These are phyloP conservation scores for Tachuris rubrigastra DNA, from an alignment of 2,113 vertebrate genomes.

Conservation along the genomic window DNA sequence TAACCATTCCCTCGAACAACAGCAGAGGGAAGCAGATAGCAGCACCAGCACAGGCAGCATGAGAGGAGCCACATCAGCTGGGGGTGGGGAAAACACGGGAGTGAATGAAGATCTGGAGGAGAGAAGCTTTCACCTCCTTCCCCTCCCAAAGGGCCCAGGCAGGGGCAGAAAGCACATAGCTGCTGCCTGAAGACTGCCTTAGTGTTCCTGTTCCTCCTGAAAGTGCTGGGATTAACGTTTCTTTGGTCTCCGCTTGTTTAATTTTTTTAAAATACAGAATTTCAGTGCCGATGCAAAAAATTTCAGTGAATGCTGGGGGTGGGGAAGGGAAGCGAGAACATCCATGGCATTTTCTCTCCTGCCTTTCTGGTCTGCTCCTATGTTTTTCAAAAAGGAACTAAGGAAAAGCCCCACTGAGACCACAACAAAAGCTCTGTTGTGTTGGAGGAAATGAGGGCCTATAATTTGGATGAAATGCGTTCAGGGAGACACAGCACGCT, in stretches of 20 bases:
- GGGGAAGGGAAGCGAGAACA: not conserved
- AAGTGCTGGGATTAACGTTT: not conserved
- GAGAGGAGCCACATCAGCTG: conserved; percentile 25
- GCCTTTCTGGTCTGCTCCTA: not conserved
- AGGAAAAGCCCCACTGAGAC: conserved; percentile 56
- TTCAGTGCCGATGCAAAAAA: not conserved
- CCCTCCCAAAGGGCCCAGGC: not conserved
- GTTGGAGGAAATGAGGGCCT: conserved; percentile 49
- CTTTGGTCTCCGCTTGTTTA: not conserved
- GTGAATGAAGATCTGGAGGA: not conserved
- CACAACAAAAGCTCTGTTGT: conserved; percentile 59
- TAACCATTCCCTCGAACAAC: conserved; percentile 46
- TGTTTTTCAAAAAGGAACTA: conserved; percentile 22
- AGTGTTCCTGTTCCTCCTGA: not conserved
- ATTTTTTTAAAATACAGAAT: not conserved
- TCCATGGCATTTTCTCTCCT: not conserved
- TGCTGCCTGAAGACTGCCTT: not conserved
- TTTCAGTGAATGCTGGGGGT: not conserved
- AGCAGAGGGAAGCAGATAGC: conserved; percentile 61
- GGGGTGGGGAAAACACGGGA: conserved; percentile 21
- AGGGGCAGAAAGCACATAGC: not conserved
- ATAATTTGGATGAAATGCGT: conserved; percentile 16
- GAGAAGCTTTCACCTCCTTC: not conserved
- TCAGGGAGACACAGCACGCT: not conserved
- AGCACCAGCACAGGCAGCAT: not conserved